phyloP scores from a whole-genome alignment of 2,888 invertebrate genomes.

The Microctonus hyperodae region DNA sequence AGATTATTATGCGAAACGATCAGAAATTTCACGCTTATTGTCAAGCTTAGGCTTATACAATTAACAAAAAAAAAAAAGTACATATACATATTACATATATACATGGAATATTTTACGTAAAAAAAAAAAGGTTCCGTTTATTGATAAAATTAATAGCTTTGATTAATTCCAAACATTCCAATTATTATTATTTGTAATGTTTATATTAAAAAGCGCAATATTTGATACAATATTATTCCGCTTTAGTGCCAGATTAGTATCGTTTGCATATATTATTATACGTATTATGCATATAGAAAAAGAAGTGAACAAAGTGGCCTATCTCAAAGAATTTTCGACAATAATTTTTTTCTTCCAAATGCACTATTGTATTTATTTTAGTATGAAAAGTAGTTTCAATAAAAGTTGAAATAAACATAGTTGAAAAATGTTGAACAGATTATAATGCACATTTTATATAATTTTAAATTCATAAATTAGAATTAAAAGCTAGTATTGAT shows the following conservation, averaged over 20 bases:
- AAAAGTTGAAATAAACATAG: no score
- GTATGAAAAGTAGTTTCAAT: no score
- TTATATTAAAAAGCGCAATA: not conserved
- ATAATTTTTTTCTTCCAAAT: no score
- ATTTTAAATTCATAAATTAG: no score
- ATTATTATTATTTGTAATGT: not conserved
- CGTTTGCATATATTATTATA: not conserved
- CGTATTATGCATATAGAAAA: not conserved
- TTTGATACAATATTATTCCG: constrained; percentile 16
- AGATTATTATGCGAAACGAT: constrained; percentile 39
- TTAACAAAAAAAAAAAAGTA: constrained; percentile 7
- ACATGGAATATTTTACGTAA: not conserved
- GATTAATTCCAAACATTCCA: not conserved
- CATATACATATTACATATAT: constrained; percentile 21
- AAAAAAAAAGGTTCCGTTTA: not conserved
- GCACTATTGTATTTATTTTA: no score
- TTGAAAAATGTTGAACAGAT: no score
- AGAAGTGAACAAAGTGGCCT: no score
- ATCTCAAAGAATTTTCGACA: no score
- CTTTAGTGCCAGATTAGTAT: constrained; percentile 25
- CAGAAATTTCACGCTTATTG: constrained; percentile 31
- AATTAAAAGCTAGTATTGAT: no score
- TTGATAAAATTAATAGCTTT: not conserved
- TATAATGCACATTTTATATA: no score
- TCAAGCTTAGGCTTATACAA: constrained; percentile 25